A percentile compares a stretch with the other conserved stretches of the same genome.
These are phyloP conservation scores for Dryocosmus kuriphilus DNA, from an alignment of 2,888 invertebrate genomes.

Conservation along the genomic window DNA sequence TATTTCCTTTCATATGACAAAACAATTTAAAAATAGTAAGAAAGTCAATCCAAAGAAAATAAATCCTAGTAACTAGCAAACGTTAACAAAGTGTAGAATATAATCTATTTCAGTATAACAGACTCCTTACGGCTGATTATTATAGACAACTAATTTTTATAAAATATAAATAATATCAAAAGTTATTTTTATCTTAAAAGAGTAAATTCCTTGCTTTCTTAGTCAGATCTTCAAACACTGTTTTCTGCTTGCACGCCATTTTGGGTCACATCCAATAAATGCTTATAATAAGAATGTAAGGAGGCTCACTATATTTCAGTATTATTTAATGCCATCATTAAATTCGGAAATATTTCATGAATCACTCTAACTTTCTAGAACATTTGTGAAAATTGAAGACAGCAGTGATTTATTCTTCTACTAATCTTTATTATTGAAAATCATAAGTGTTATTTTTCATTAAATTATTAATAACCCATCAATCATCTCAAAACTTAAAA, in stretches of 20 bases:
- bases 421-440: not conserved
- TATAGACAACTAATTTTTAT: not conserved
- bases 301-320: not conserved
- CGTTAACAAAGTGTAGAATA: not conserved
- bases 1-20: not conserved
- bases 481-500: not conserved
- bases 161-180: not conserved
- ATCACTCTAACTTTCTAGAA: not conserved
- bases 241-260: not conserved
- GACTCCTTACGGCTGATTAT: too few species aligned
- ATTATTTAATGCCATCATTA: slow-evolving; percentile 1
- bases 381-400: not conserved
- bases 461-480: not conserved
- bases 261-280: not conserved
- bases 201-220: slow-evolving; percentile 1
- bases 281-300: not conserved
- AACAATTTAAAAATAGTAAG: not conserved
- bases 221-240: not conserved
- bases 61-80: not conserved
- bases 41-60: not conserved
- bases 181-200: not conserved
- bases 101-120: not conserved
- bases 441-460: not conserved
- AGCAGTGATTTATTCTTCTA: not conserved
- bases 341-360: not conserved